phyloP scores from a whole-genome alignment of 1,140 invertebrate genomes.

The Anadara kagoshimensis region DNA sequence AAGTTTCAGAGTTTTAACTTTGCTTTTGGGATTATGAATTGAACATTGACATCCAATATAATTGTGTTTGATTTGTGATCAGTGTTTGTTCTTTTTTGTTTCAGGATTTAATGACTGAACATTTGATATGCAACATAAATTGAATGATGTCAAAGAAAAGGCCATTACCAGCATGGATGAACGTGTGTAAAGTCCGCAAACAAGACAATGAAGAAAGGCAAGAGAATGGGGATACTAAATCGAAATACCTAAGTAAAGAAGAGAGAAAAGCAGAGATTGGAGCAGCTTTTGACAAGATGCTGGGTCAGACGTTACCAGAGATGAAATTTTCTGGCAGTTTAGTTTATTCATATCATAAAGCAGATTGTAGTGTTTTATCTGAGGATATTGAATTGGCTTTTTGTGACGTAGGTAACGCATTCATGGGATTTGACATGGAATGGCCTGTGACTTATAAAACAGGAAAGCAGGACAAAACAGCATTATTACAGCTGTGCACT shows the following conservation, averaged over 20 bases:
- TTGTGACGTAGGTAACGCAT: constrained; percentile 9
- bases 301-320: constrained; percentile 37
- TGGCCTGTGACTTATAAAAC: constrained; percentile 51
- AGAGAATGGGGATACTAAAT: background rate
- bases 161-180: constrained; percentile 28
- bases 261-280: constrained; percentile 6
- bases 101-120: no score
- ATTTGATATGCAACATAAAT: no score
- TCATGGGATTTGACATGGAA: constrained; percentile 53
- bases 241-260: constrained; percentile 19
- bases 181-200: constrained; percentile 13
- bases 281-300: constrained; percentile 25
- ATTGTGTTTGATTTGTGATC: no score
- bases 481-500: constrained; percentile 46
- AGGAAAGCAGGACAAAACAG: constrained; percentile 49
- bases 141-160: constrained; percentile 33
- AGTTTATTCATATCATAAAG: constrained; percentile 44
- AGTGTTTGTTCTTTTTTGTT: no score
- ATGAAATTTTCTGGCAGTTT: constrained; percentile 39
- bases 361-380: constrained; percentile 52
- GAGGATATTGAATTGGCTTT: constrained; percentile 42
- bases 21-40: no score
- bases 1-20: no score
- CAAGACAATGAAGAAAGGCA: constrained; percentile 12
- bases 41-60: no score